Evolutionary conservation across 2,888 invertebrate species (phyloP).

Genomic region (Ormyrus thymus): DNA sequence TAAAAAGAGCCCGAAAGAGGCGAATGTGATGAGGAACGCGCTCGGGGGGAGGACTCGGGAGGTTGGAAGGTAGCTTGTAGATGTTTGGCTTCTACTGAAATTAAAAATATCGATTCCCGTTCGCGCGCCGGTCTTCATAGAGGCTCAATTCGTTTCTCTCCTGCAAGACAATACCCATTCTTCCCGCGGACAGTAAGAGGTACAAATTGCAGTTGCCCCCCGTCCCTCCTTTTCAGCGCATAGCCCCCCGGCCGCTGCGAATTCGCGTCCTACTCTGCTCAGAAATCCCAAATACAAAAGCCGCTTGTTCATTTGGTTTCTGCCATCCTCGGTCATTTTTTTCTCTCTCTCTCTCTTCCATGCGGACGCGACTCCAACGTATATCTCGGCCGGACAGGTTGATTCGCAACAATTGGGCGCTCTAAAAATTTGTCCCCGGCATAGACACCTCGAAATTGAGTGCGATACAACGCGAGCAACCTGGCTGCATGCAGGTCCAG

Average conservation of each 20-base stretch:
- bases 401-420: slow-evolving; percentile 2
- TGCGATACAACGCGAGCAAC: no score
- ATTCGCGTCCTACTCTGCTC: slow-evolving; percentile 58
- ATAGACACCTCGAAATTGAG: background rate
- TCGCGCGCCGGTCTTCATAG: slow-evolving; percentile 72
- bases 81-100: slow-evolving; percentile 74
- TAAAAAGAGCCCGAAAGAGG: background rate
- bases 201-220: slow-evolving; percentile 74
- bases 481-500: no score
- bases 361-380: background rate
- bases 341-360: slow-evolving; percentile 38
- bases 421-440: background rate
- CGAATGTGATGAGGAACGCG: slow-evolving; percentile 7
- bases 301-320: slow-evolving; percentile 75
- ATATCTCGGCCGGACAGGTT: background rate
- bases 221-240: slow-evolving; percentile 49
- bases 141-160: slow-evolving; percentile 73
- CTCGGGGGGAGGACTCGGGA: background rate
- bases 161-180: slow-evolving; percentile 74
- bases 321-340: slow-evolving; percentile 57
- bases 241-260: slow-evolving; percentile 37
- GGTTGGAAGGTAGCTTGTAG: slow-evolving; percentile 50
- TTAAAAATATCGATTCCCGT: slow-evolving; percentile 75
- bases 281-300: slow-evolving; percentile 73
- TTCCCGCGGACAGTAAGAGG: slow-evolving; percentile 74